Evolutionary conservation across 2,113 vertebrate genomes (phyloP).

Genomic region (Myrmophylax atrothorax): DNA sequence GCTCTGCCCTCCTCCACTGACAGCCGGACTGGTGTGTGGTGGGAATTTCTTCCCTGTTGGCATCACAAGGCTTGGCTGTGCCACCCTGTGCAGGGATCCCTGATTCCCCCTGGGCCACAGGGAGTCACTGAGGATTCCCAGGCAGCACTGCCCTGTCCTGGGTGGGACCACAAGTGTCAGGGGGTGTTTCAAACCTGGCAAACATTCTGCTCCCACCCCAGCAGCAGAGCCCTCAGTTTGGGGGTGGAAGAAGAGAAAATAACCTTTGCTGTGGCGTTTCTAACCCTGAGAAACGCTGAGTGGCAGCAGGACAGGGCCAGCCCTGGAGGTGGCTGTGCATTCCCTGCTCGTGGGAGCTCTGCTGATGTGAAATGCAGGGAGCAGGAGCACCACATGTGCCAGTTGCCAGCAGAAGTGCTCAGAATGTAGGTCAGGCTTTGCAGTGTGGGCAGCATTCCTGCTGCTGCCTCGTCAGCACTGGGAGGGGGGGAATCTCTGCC

Average conservation of each 20-base stretch:
- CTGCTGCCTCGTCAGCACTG: not conserved
- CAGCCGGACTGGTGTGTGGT: fast-evolving
- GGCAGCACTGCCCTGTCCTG: not conserved
- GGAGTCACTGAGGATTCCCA: not conserved
- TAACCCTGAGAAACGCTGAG: not conserved
- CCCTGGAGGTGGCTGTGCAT: not conserved
- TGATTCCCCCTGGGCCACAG: fast-evolving
- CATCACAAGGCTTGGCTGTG: not conserved
- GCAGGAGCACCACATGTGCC: not conserved
- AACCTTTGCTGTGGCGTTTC: not conserved
- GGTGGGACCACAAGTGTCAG: not conserved
- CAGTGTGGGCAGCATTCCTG: not conserved
- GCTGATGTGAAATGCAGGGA: not conserved
- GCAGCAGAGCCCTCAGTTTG: not conserved
- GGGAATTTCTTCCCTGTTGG: not conserved
- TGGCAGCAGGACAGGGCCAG: not conserved
- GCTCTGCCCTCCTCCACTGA: not conserved
- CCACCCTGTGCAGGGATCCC: not conserved
- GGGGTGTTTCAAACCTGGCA: not conserved
- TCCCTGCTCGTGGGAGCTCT: not conserved
- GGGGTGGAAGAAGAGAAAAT: not conserved
- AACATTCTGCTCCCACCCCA: not conserved
- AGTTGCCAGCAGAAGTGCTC: not conserved
- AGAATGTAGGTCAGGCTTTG: conserved; percentile 28
- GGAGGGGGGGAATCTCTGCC: not conserved